Percentiles rank a stretch among this genome's conserved stretches.
phyloP scores from a whole-genome alignment of 2,797 vertebrate species.

The Caiman crocodilus region DNA sequence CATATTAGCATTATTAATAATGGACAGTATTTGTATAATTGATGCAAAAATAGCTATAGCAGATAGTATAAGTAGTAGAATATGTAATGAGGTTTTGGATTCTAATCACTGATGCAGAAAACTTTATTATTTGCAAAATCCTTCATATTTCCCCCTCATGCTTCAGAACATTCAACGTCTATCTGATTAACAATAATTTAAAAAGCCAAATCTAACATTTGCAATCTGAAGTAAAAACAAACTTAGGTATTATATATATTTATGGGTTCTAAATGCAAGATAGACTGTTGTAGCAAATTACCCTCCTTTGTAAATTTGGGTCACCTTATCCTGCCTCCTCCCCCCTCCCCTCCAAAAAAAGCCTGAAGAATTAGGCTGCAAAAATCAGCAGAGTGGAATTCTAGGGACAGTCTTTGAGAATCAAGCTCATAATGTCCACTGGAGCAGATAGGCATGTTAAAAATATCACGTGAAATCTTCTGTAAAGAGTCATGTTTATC shows the following conservation, averaged over 20 bases:
- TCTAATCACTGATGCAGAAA: constrained; percentile 50
- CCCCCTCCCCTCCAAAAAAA: not conserved
- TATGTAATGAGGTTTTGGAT: constrained; percentile 24
- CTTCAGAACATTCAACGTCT: constrained; percentile 42
- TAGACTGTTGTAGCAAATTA: constrained; percentile 56
- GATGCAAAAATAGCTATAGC: constrained; percentile 25
- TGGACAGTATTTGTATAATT: not conserved
- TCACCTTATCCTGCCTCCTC: constrained; percentile 53
- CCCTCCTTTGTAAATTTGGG: constrained; percentile 69
- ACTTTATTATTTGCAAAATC: constrained; percentile 51
- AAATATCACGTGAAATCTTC: constrained; percentile 57
- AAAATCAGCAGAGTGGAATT: constrained; percentile 74
- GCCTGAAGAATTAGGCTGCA: constrained; percentile 75
- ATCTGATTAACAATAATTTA: constrained; percentile 40
- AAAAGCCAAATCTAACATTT: constrained; percentile 44
- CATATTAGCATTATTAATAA: constrained; percentile 18
- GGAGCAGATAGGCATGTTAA: constrained; percentile 71
- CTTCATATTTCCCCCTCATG: constrained; percentile 35
- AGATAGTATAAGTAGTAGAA: not conserved
- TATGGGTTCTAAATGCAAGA: constrained; percentile 42
- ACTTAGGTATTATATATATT: not conserved
- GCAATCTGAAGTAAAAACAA: constrained; percentile 39
- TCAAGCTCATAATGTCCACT: constrained; percentile 69
- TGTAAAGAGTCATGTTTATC: constrained; percentile 38
- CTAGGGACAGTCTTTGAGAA: constrained; percentile 75